Conservation (phyloP, 1,140 invertebrate species). For the Papilio polytes region DNA sequence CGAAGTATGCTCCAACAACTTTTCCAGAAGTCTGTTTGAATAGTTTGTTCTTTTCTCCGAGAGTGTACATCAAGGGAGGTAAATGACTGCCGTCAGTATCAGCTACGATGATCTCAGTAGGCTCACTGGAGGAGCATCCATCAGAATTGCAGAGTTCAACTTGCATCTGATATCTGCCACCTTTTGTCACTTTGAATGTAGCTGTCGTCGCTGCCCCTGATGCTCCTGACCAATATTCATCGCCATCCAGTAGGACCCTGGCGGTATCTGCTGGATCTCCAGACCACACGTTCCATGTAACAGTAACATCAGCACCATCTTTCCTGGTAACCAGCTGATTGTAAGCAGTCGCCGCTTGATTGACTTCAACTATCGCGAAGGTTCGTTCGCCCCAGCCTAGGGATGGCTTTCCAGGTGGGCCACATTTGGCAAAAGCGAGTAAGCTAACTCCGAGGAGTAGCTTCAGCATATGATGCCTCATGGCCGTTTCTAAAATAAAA, state of each 20-base stretch:
- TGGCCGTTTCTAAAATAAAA: constrained; percentile 72
- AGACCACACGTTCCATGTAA: constrained; percentile 77
- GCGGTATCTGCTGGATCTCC: constrained; percentile 69
- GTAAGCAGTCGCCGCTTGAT: constrained; percentile 77
- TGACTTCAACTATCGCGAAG: constrained; percentile 78
- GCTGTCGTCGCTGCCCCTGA: constrained; percentile 64
- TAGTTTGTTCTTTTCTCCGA: constrained; percentile 73
- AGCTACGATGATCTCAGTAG: constrained; percentile 73
- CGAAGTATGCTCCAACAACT: constrained; percentile 78
- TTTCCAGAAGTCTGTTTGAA: constrained; percentile 79
- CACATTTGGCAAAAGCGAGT: constrained; percentile 59
- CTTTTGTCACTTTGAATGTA: constrained; percentile 73
- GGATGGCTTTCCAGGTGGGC: constrained; percentile 71
- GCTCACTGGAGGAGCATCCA: constrained; percentile 70
- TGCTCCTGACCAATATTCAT: constrained; percentile 71
- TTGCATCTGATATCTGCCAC: constrained; percentile 73
- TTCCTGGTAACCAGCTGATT: constrained; percentile 73
- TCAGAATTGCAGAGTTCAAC: constrained; percentile 74
- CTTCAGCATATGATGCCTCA: constrained; percentile 61
- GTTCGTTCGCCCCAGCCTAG: constrained; percentile 76
- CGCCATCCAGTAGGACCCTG: constrained; percentile 64
- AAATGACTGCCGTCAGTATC: constrained; percentile 79
- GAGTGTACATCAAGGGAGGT: constrained; percentile 65
- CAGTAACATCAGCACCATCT: constrained; percentile 72
- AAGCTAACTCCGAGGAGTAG: constrained; percentile 59